Evolutionary conservation across 2,113 vertebrate genomes (phyloP), one percentile per base, ranked within the genome.

Genomic region (Perca flavescens): DNA sequence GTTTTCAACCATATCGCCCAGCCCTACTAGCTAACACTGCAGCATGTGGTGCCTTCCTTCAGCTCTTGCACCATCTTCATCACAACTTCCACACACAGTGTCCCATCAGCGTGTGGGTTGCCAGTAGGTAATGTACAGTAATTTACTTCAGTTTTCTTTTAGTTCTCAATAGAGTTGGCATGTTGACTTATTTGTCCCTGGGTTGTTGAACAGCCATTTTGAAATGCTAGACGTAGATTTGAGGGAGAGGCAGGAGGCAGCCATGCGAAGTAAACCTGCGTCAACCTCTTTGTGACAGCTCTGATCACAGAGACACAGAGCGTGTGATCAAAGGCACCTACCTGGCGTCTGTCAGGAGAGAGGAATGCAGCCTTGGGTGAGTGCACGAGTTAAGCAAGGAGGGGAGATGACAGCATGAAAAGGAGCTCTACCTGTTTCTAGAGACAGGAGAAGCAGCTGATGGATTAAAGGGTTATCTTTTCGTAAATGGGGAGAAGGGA

Each of bases 401-500:
- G 63, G 67, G 62, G 61, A 40, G 28, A 81, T 76, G 85, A 82
- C 79, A 74, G 73, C 85, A 81, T 66, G 72, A 90, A 77, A 84
- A 31, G 75, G 17, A 63, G 63, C 79, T 50, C 69, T 77, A 50
- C 77, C 76, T 36, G 52, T 71, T 64, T 82, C 34, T 74, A 19
- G 17, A 77, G 64, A 64, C 52, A 40, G 71, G 57, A 71, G 81
- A 70, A 79, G 69, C 69, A 63, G 71, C 73, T 86, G 86, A 83
- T 83, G 77, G 78, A 89, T 92, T 80, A 87, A 89, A 84, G 70
- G 79, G 73, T 85, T 89, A 75, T 89, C 82, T 83, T 61, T 67
- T 50, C 58, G 66, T 79, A 67, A 80, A 71, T 1, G 11, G n/a
- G 43, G 28, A 68, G 57, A 63, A 62, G 83, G 63, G 46, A 74